Evolutionary conservation across 2,113 vertebrate genomes (phyloP), one percentile per base, ranked within the genome.

Genomic region (Arvicanthis niloticus): DNA sequence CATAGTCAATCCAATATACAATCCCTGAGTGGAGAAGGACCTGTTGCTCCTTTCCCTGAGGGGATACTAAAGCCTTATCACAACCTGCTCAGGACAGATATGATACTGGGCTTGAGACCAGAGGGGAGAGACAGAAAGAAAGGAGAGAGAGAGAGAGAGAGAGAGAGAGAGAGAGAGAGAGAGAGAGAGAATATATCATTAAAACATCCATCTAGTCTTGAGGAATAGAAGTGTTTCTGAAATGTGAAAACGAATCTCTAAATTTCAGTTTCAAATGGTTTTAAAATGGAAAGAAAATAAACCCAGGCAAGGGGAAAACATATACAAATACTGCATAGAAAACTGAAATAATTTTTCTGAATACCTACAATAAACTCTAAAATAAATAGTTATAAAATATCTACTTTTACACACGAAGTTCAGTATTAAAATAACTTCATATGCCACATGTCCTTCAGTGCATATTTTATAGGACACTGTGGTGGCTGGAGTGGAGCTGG

Each of bases 401-500:
- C 11, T 78, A 26, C 45, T 31, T n/a, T 56, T 73, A 60, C 31
- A 3, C 70, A 45, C 31, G 60, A 77, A 70, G 68, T 6, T 68
- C 10, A 26, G 17, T 7, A 58, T 24, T 2, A 80, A 86, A 60
- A 9, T 67, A 81, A 80, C 31, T 80, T 37, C 45, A 67, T 6
- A 86, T 6, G 1, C 5, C 42, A 45, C 16, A 60, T 48, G 17
- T 86, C 40, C 42, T 4, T 67, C 6, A 26, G 42, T 62, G 9
- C 40, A 8, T 80, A 13, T n/a, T 17, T 75, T n/a, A 42, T 26
- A 15, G 5, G 6, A 7, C 37, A 11, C 45, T 10, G 7, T 56
- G 21, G 17, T 7, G 4, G 15, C 1, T 9, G 10, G 12, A 1
- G 5, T 29, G 31, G 13, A 16, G 15, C 26, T n/a, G 53, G 9